Evolutionary conservation across 2,888 invertebrate genomes (phyloP).

Genomic region (Callyntrura guangdongensis): DNA sequence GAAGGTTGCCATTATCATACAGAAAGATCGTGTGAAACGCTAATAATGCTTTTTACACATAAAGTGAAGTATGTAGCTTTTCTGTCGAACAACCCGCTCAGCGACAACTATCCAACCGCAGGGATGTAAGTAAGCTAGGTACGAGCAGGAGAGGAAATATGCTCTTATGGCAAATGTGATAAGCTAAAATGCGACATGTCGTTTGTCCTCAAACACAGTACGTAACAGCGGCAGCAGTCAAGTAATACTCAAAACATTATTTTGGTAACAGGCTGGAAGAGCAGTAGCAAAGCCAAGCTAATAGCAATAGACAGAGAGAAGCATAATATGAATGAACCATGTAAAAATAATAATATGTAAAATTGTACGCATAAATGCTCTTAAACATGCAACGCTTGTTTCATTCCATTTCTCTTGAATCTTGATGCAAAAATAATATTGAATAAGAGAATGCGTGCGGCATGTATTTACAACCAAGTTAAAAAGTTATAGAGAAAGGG

Average conservation of each 20-base stretch:
- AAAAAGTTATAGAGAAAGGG: not conserved
- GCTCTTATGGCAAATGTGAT: constrained; percentile 58
- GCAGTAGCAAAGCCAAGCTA: not conserved
- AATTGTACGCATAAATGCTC: constrained; percentile 63
- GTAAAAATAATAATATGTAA: constrained; percentile 58
- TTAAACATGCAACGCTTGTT: constrained; percentile 54
- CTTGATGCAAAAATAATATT: constrained; percentile 21
- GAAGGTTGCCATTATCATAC: not conserved
- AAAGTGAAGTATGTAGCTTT: not conserved
- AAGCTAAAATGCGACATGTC: constrained; percentile 64
- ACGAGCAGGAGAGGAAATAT: constrained; percentile 11
- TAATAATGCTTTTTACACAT: constrained; percentile 29
- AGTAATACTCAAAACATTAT: not conserved
- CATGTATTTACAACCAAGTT: not conserved
- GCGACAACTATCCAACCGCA: constrained; percentile 24
- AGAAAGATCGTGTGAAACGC: constrained; percentile 50
- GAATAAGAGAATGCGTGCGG: not conserved
- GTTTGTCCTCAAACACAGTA: constrained; percentile 14
- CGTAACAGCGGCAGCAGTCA: not conserved
- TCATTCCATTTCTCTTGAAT: not conserved
- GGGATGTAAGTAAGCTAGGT: not conserved
- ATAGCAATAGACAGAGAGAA: not conserved
- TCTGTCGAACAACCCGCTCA: not conserved
- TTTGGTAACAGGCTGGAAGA: not conserved
- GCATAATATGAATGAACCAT: constrained; percentile 24